phyloP scores from a whole-genome alignment of 2,888 invertebrate genomes.

The Thera obeliscata region DNA sequence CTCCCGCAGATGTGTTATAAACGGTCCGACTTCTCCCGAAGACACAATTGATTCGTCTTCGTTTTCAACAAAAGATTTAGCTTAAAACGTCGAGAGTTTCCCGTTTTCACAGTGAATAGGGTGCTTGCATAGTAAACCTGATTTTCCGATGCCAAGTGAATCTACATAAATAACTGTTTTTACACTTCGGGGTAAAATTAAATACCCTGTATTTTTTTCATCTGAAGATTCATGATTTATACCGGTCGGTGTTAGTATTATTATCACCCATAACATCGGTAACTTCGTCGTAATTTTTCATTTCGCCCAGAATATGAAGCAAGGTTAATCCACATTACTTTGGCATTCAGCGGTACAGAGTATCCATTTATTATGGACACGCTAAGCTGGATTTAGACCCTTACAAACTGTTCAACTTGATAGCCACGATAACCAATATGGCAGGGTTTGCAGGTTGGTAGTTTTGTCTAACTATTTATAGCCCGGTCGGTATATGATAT shows the following conservation, averaged over 20 bases:
- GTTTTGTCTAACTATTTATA: constrained; percentile 36
- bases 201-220: no score
- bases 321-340: constrained; percentile 40
- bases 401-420: constrained; percentile 39
- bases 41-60: constrained; percentile 37
- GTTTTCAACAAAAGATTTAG: constrained; percentile 19
- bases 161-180: no score
- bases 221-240: no score
- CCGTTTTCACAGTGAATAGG: constrained; percentile 7
- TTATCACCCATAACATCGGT: no score
- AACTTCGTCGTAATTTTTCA: constrained; percentile 1
- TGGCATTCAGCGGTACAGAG: constrained; percentile 42
- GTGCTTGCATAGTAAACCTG: neutral
- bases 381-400: constrained; percentile 45
- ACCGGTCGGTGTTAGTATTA: no score
- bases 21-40: constrained; percentile 27
- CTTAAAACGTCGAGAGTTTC: constrained; percentile 15
- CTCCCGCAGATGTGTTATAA: constrained; percentile 40
- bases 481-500: constrained; percentile 25
- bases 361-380: constrained; percentile 49
- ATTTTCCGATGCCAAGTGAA: neutral
- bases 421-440: constrained; percentile 38
- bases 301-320: constrained; percentile 30
- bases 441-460: constrained; percentile 23
- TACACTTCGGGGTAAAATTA: no score